Conservation (phyloP, 1,140 invertebrate species). For the Tyrophagus putrescentiae region DNA sequence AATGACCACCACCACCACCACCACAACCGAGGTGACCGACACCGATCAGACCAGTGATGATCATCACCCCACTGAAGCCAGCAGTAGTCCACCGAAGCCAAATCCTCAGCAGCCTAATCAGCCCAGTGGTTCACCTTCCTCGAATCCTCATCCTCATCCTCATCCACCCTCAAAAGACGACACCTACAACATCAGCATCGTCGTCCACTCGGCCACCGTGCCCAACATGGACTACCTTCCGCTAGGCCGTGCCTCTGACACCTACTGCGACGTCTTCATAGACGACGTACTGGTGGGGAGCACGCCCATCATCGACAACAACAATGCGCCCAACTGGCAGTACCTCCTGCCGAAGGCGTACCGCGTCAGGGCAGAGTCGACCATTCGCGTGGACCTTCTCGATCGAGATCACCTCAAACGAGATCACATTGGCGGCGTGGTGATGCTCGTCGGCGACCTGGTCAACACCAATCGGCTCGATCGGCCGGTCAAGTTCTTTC, state of each 20-base stretch:
- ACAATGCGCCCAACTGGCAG: conserved; percentile 5
- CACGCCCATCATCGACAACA: conserved; percentile 8
- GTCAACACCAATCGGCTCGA: neutral
- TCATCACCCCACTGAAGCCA: neutral
- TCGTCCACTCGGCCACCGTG: conserved; percentile 5
- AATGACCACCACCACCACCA: conserved; percentile 1
- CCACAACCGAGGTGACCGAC: neutral
- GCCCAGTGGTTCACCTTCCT: too few species aligned
- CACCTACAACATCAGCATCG: conserved; percentile 3
- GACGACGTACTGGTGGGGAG: neutral
- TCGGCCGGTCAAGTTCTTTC: neutral
- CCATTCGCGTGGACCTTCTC: neutral
- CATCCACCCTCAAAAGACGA: neutral
- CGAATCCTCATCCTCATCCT: too few species aligned
- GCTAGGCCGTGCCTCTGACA: conserved; percentile 14
- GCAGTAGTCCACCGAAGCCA: neutral
- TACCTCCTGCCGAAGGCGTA: conserved; percentile 1
- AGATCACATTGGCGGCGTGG: conserved; percentile 9
- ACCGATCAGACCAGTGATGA: neutral
- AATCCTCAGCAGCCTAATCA: neutral
- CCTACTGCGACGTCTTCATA: conserved; percentile 10
- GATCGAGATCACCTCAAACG: neutral
- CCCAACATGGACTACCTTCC: conserved; percentile 9
- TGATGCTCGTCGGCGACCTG: neutral
- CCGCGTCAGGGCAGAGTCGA: neutral